Base-by-base conservation (phyloP, 2,797 vertebrate genomes). In the Glyptemys insculpta region DNA sequence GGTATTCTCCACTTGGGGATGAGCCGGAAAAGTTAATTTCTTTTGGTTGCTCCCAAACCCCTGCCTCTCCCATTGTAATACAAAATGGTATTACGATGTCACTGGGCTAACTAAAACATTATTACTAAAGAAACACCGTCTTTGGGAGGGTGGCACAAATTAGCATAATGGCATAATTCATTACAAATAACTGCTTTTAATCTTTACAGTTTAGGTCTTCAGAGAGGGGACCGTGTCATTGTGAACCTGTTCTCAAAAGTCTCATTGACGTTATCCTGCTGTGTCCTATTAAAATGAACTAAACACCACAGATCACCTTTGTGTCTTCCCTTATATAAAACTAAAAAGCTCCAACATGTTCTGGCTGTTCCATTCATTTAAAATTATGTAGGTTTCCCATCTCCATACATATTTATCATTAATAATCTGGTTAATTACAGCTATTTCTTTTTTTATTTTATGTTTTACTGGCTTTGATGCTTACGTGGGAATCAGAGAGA, bases 101-200 rank as follows among this genome's bases (percentile, higher is more conserved):
- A 85, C 83, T 93, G 92, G 95, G 57, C 92, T 94, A 96, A 92
- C 3, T 1, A 89, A 92, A 92, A 86, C 87, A 82, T 89, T 92
- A 83, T 91, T 79, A 93, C 92, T 93, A 96, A 89, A 41, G 29
- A 62, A 95, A 85, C 49, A 81, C 87, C 90, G 78, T 94, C 87
- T 93, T 89, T 87, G 79, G 86, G 41, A 25, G 86, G 95, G 90
- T 95, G 92, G 96, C 82, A 49, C 53, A 94, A 96, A 95, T 96
- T 95, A 97, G 83, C 92, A 95, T 95, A 96, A 92, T 0, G 0
- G 76, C 92, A 97, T 96, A 93, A 94, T 85, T 96, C 79, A 96
- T 96, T 94, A 97, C 88, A 88, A 96, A 96, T 89, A 96, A 92
- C 83, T 95, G 50, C 88, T 97, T 96, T 96, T 90, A 23, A 94